phyloP scores from a whole-genome alignment of 2,797 vertebrate genomes.

The Artibeus lituratus region DNA sequence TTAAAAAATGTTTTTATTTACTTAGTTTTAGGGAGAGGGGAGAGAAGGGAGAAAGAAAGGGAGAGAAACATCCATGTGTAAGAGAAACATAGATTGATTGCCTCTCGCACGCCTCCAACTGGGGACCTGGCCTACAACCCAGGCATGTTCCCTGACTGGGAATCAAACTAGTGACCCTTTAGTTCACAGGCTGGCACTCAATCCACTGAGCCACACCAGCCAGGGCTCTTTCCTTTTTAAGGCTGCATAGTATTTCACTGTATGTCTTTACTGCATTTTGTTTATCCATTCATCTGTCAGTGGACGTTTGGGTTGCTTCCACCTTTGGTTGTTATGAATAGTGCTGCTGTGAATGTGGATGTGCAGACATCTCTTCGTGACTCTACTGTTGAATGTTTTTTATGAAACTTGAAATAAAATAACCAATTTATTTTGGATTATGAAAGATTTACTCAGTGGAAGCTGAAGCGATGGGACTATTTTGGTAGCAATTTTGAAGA shows the following conservation, averaged over 20 bases:
- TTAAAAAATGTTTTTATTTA: no score
- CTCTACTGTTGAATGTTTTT: not conserved
- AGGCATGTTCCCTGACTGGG: no score
- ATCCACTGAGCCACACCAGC: no score
- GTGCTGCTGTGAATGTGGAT: not conserved
- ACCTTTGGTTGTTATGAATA: not conserved
- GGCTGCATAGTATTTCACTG: not conserved
- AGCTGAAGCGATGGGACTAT: not conserved
- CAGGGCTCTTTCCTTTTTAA: not conserved
- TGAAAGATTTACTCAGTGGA: not conserved
- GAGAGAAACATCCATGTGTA: no score
- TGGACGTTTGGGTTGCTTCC: not conserved
- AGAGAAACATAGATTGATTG: no score
- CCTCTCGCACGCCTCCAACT: no score
- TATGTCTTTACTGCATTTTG: not conserved
- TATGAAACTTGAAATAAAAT: not conserved
- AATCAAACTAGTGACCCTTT: no score
- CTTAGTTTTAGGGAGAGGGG: no score
- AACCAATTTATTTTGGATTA: slow-evolving; percentile 7
- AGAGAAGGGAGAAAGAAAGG: no score
- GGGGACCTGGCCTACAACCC: no score
- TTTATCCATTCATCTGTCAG: not conserved
- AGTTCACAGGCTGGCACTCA: no score
- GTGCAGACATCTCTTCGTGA: not conserved
- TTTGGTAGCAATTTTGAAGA: slow-evolving; percentile 25